Percentiles rank a stretch among this genome's conserved stretches.
These are phyloP conservation scores for Balanococcus diminutus DNA, from an alignment of 2,888 invertebrate genomes.

Conservation along the genomic window DNA sequence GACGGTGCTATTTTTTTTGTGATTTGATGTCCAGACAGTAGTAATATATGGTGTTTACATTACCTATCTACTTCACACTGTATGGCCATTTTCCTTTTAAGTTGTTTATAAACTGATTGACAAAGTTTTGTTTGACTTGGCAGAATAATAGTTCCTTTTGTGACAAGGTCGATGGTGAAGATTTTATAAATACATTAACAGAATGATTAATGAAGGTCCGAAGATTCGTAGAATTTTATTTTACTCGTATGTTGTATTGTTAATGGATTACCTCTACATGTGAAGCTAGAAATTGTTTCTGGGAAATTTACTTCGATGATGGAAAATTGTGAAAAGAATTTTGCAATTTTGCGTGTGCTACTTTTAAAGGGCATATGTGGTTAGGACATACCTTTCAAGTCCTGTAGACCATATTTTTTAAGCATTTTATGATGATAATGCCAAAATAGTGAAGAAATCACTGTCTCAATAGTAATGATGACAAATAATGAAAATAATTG, in stretches of 20 bases:
- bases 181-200: background rate
- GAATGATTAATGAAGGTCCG: background rate
- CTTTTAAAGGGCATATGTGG: too few species aligned
- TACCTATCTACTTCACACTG: background rate
- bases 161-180: background rate
- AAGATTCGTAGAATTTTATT: background rate
- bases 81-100: background rate
- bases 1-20: background rate
- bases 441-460: too few species aligned
- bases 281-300: background rate
- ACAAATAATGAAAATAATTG: too few species aligned
- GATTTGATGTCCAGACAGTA: background rate
- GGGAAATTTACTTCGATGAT: background rate
- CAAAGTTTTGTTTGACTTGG: conserved; percentile 6
- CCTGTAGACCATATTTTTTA: too few species aligned
- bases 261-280: background rate
- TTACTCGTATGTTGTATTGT: background rate
- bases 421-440: too few species aligned
- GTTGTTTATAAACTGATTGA: background rate
- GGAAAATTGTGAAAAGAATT: background rate
- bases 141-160: background rate
- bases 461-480: too few species aligned
- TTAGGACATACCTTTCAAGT: too few species aligned
- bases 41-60: background rate
- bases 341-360: too few species aligned